Conservation (phyloP, 2,797 vertebrate genomes). For the Mormyrops attenuatus region DNA sequence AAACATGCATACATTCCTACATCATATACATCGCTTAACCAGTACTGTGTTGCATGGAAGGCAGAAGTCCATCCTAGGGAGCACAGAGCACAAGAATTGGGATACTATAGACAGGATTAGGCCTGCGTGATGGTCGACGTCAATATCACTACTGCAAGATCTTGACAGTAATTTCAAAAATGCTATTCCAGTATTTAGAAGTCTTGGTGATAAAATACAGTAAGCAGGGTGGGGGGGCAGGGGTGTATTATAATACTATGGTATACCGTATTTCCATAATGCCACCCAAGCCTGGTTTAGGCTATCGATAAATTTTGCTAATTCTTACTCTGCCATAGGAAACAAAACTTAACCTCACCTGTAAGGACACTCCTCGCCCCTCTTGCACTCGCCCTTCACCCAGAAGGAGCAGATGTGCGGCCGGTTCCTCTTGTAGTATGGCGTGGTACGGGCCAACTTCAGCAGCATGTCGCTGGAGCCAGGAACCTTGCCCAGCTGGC, state of each 20-base stretch:
- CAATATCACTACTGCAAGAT: background rate
- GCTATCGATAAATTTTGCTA: background rate
- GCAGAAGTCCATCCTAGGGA: background rate
- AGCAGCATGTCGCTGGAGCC: conserved; percentile 95
- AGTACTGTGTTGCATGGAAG: background rate
- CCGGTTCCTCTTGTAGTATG: conserved; percentile 95
- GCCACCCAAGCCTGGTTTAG: background rate
- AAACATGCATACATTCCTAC: background rate
- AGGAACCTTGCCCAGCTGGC: conserved; percentile 85
- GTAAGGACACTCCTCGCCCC: conserved; percentile 97
- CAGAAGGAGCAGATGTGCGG: conserved; percentile 99
- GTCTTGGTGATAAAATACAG: background rate
- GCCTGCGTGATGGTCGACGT: background rate
- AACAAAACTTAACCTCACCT: conserved; percentile 59
- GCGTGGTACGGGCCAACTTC: conserved; percentile 92
- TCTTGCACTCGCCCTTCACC: conserved; percentile 98
- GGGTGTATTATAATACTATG: background rate
- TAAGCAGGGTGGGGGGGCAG: background rate
- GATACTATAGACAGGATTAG: background rate
- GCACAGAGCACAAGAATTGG: background rate
- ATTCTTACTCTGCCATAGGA: too few relatives aligned
- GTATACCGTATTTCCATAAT: background rate
- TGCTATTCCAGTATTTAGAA: background rate
- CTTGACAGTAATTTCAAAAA: background rate
- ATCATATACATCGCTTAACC: background rate